A percentile compares a stretch with the other conserved stretches of the same genome.
Conservation (phyloP, 2,797 vertebrate species). For the Pteronotus mesoamericanus region DNA sequence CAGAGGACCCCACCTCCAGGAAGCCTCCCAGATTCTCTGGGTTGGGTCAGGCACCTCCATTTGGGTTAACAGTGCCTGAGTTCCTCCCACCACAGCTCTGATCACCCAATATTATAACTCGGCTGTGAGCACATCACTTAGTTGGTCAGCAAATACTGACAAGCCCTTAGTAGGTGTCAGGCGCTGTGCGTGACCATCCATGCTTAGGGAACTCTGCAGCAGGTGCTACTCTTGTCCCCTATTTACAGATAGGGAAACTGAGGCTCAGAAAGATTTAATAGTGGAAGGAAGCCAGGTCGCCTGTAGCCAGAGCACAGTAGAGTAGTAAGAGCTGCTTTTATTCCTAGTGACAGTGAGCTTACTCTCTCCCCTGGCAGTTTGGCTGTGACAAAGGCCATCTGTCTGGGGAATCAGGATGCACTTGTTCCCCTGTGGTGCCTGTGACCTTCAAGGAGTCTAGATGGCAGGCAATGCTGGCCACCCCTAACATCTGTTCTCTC, state of each 20-base stretch:
- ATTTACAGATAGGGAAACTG: background rate
- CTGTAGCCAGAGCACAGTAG: background rate
- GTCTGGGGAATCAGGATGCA: background rate
- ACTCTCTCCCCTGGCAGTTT: background rate
- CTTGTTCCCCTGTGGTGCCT: background rate
- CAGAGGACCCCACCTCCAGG: background rate
- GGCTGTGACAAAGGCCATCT: background rate
- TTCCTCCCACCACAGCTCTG: background rate
- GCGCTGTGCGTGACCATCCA: background rate
- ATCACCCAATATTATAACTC: background rate
- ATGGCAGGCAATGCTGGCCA: background rate
- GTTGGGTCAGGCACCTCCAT: background rate
- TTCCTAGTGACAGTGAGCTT: background rate
- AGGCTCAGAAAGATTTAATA: background rate
- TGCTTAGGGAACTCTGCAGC: accelerated
- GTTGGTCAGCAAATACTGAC: background rate
- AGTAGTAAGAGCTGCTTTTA: background rate
- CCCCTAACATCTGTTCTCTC: background rate
- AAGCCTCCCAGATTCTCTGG: background rate
- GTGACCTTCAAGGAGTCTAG: background rate
- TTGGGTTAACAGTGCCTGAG: background rate
- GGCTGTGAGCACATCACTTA: background rate
- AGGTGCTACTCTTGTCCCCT: too few species aligned
- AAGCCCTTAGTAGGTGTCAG: background rate
- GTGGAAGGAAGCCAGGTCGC: background rate